Evolutionary conservation across 2,113 vertebrate genomes (phyloP).

Genomic region (Theristicus caerulescens): DNA sequence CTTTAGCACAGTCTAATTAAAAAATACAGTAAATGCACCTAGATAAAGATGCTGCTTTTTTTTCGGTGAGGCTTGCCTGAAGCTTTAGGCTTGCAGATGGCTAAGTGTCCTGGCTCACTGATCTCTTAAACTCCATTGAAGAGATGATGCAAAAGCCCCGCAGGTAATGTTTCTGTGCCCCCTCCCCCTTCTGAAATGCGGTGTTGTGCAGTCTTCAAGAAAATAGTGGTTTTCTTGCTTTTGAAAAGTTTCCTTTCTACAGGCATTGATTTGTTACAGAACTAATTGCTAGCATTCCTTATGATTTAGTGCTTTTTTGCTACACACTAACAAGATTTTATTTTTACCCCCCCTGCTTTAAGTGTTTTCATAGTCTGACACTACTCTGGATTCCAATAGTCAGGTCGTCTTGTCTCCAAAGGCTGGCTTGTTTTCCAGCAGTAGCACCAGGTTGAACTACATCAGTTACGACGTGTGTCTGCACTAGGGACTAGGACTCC

Average conservation of each 20-base stretch:
- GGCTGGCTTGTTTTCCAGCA: background rate
- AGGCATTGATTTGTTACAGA: background rate
- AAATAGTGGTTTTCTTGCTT: background rate
- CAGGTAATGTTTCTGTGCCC: background rate
- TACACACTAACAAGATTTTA: background rate
- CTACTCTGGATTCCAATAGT: background rate
- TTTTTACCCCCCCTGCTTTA: background rate
- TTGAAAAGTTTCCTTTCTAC: background rate
- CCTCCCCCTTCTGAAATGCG: background rate
- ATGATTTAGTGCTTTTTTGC: background rate
- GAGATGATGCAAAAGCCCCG: background rate
- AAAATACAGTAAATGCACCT: background rate
- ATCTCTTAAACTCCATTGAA: background rate
- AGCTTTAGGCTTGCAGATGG: background rate
- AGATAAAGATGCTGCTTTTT: background rate
- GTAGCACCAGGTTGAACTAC: background rate
- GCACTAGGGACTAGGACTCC: background rate
- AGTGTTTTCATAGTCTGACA: background rate
- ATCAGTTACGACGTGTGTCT: background rate
- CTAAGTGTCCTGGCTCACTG: background rate
- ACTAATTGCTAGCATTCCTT: background rate
- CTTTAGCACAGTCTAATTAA: background rate
- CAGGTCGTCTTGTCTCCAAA: background rate
- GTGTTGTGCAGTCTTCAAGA: background rate
- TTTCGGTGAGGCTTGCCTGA: background rate